Conservation (phyloP, 2,797 vertebrate genomes). For the Pterois miles region DNA sequence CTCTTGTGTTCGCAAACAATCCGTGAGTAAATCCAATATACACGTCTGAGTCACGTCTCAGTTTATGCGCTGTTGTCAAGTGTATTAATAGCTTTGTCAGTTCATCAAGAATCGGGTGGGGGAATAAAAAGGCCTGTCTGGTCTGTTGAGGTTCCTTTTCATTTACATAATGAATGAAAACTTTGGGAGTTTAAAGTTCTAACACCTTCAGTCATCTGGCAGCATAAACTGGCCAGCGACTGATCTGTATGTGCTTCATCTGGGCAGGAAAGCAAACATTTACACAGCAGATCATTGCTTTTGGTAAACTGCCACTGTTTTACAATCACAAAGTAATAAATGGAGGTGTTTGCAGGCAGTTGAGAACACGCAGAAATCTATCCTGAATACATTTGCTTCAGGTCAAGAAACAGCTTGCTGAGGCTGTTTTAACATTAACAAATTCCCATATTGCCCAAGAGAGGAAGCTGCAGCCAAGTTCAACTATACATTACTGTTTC, state of each 20-base stretch:
- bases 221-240: background rate
- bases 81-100: constrained; percentile 6
- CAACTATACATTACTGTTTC: constrained; percentile 26
- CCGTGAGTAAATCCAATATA: background rate
- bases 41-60: constrained; percentile 10
- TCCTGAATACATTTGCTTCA: background rate
- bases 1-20: constrained; percentile 18
- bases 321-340: background rate
- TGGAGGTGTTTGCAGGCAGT: background rate
- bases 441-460: constrained; percentile 3
- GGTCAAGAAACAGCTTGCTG: constrained; percentile 20
- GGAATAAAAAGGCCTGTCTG: background rate
- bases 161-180: background rate
- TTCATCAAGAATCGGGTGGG: background rate
- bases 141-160: background rate
- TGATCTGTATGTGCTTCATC: background rate
- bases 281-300: background rate
- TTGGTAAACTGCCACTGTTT: background rate
- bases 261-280: background rate
- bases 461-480: constrained; percentile 43
- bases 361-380: background rate
- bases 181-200: background rate
- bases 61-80: background rate
- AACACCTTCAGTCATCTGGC: background rate
- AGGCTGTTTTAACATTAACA: constrained; percentile 5